Conservation (phyloP, 2,113 vertebrate genomes). For the Malurus alboscapulatus region DNA sequence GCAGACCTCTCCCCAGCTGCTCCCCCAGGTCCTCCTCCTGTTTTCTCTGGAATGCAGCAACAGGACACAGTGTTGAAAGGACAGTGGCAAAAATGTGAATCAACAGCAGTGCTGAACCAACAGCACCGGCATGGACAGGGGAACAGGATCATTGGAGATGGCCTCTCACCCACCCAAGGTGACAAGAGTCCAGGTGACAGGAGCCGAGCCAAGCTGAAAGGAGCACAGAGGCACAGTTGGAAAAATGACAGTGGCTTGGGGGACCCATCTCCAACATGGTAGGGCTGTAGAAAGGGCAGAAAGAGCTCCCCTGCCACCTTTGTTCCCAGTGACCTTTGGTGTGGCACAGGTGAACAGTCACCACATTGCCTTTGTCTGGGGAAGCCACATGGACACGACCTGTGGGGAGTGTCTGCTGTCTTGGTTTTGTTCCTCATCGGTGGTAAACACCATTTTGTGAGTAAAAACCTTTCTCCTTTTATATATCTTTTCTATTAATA, state of each 20-base stretch:
- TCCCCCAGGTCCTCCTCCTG: not conserved
- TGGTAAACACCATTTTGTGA: not conserved
- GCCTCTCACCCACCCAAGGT: not conserved
- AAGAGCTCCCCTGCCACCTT: too few species aligned
- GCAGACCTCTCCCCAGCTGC: fast-evolving
- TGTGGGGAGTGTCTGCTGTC: fast-evolving
- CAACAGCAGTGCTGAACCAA: not conserved
- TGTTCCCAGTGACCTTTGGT: too few species aligned
- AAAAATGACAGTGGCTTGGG: fast-evolving
- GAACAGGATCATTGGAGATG: fast-evolving
- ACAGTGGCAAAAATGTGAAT: not conserved
- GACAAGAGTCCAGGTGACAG: not conserved
- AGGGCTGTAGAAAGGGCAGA: fast-evolving
- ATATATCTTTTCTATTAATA: too few species aligned
- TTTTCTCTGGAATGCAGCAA: not conserved
- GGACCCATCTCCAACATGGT: not conserved
- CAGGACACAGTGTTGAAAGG: not conserved
- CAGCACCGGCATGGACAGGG: not conserved
- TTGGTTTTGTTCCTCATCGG: not conserved
- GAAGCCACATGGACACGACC: too few species aligned
- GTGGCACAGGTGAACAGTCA: not conserved
- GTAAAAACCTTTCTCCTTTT: not conserved
- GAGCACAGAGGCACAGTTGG: not conserved
- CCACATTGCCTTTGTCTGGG: not conserved
- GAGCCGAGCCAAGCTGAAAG: not conserved